A percentile compares a stretch with the other conserved stretches of the same genome.
Conservation (phyloP, 2,888 invertebrate genomes). For the Drosophila melanocephala region DNA sequence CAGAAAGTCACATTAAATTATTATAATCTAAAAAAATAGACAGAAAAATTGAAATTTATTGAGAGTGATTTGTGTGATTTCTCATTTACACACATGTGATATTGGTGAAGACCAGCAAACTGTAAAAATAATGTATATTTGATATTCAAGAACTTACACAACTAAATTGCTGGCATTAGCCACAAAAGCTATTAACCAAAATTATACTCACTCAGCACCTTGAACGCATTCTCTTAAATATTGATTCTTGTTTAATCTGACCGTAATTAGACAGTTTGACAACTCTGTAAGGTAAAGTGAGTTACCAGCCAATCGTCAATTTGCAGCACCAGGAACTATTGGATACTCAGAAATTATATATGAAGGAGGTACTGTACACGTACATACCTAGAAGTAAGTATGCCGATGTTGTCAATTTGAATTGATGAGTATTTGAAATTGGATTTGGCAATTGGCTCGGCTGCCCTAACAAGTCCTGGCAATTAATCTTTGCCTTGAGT, state of each 20-base stretch:
- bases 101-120: background rate
- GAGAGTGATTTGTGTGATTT: too few relatives aligned
- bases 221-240: background rate
- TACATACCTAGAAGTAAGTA: background rate
- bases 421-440: slow-evolving; percentile 50
- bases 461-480: slow-evolving; percentile 9
- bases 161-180: background rate
- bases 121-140: background rate
- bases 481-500: slow-evolving; percentile 47
- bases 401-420: slow-evolving; percentile 17
- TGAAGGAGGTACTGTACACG: background rate
- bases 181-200: background rate
- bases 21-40: background rate
- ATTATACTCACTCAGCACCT: background rate
- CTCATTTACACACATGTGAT: too few relatives aligned
- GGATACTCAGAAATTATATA: background rate
- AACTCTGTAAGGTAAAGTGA: background rate
- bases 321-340: background rate
- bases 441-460: slow-evolving; percentile 20
- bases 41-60: background rate
- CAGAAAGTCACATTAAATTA: background rate
- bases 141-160: background rate
- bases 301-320: slow-evolving; percentile 29
- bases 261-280: slow-evolving; percentile 10
- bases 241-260: slow-evolving; percentile 42